Conservation (phyloP, 1,140 invertebrate species). For the Elymnias hypermnestra region DNA sequence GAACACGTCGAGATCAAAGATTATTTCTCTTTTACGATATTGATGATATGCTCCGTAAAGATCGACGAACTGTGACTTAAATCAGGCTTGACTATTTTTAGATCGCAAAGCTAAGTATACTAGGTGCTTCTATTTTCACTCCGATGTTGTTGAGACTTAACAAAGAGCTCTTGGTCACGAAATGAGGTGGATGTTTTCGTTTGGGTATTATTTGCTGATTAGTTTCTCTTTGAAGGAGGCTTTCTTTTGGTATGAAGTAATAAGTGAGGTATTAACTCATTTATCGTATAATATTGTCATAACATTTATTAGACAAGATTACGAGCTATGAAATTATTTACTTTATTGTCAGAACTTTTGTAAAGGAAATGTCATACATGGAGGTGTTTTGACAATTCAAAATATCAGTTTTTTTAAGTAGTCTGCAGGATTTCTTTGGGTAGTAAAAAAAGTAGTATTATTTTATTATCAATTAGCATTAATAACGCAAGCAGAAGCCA, state of each 20-base stretch:
- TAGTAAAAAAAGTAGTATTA: too few species aligned
- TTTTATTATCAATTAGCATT: too few species aligned
- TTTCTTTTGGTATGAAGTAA: neutral
- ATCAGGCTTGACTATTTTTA: slow-evolving; percentile 42
- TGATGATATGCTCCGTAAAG: slow-evolving; percentile 45
- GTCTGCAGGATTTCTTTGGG: too few species aligned
- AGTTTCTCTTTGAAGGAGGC: neutral
- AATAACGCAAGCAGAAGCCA: too few species aligned
- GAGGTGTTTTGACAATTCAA: too few species aligned
- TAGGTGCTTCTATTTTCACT: slow-evolving; percentile 30
- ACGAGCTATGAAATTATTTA: too few species aligned
- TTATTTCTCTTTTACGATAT: slow-evolving; percentile 52
- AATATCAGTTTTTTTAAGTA: too few species aligned
- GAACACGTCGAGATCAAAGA: slow-evolving; percentile 52
- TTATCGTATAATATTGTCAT: too few species aligned
- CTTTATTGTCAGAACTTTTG: too few species aligned
- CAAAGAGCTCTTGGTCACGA: slow-evolving; percentile 11
- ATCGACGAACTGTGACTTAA: slow-evolving; percentile 35
- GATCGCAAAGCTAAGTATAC: slow-evolving; percentile 31
- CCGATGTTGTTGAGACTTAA: slow-evolving; percentile 12
- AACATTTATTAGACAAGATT: too few species aligned
- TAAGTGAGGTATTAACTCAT: neutral
- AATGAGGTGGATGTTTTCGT: slow-evolving; percentile 6
- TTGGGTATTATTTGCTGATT: neutral
- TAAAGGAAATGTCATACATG: too few species aligned